These are phyloP conservation scores for Hypomesus transpacificus DNA, from an alignment of 2,113 vertebrate genomes.

Conservation along the genomic window DNA sequence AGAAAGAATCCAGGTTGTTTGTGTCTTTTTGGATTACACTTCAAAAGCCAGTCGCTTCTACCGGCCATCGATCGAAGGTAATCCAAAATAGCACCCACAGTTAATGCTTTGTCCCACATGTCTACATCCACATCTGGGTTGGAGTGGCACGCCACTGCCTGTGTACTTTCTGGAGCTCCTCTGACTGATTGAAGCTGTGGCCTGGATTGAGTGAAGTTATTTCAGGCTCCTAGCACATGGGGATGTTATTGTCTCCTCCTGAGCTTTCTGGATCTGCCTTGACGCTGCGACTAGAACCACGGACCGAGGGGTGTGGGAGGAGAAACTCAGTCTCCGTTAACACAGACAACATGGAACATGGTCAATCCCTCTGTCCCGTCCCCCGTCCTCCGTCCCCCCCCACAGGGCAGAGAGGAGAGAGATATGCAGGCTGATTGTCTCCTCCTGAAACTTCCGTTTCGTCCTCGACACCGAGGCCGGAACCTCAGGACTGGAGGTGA, in stretches of 20 bases:
- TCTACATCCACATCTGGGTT: constrained; percentile 7
- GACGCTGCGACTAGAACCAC: constrained; percentile 38
- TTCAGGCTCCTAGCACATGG: constrained; percentile 56
- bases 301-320: constrained; percentile 11
- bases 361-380: too few relatives aligned
- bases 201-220: constrained; percentile 67
- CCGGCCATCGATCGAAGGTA: too few relatives aligned
- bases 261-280: constrained; percentile 53
- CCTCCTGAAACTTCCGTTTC: neutral
- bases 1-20: too few relatives aligned
- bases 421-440: neutral
- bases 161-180: constrained; percentile 45
- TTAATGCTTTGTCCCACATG: too few relatives aligned
- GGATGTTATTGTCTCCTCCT: constrained; percentile 65
- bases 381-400: too few relatives aligned
- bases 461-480: neutral
- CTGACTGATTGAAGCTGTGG: constrained; percentile 57
- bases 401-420: too few relatives aligned
- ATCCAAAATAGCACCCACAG: too few relatives aligned
- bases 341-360: neutral
- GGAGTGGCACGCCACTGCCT: constrained; percentile 26
- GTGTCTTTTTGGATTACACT: too few relatives aligned
- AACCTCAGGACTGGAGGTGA: neutral
- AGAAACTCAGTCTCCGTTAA: neutral
- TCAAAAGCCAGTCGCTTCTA: too few relatives aligned